Evolutionary conservation across 2,888 invertebrate genomes (phyloP).

Genomic region (Agonopterix subpropinquella): DNA sequence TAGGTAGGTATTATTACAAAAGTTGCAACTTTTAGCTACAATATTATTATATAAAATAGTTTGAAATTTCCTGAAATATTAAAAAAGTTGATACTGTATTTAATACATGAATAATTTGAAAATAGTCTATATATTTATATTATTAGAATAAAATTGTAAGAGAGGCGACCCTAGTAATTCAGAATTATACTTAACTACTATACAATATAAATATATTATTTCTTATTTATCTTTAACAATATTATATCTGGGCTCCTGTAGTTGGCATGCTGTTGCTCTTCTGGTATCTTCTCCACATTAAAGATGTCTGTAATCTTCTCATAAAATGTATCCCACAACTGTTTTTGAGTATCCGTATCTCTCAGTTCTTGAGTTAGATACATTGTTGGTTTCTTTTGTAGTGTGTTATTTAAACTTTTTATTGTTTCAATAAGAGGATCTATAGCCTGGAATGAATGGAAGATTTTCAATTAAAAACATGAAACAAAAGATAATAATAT

Average conservation of each 20-base stretch:
- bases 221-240: slow-evolving; percentile 63
- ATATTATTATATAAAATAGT: no score
- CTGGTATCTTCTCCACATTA: slow-evolving; percentile 66
- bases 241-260: slow-evolving; percentile 79
- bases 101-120: no score
- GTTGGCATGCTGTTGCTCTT: slow-evolving; percentile 75
- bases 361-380: slow-evolving; percentile 82
- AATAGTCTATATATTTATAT: no score
- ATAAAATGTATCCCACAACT: slow-evolving; percentile 53
- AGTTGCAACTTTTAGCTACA: no score
- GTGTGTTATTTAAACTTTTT: slow-evolving; percentile 48
- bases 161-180: no score
- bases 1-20: no score
- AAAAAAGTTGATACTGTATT: no score
- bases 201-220: slow-evolving; percentile 28
- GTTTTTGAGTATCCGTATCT: slow-evolving; percentile 73
- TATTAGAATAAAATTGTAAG: no score
- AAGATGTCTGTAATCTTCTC: slow-evolving; percentile 45
- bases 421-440: slow-evolving; percentile 78
- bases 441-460: slow-evolving; percentile 75
- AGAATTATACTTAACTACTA: no score
- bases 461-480: no score
- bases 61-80: no score
- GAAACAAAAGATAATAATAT: no score
- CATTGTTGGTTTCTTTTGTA: slow-evolving; percentile 68